Base-by-base conservation (phyloP, 2,113 vertebrate genomes). In the Gobiocypris rarus region DNA sequence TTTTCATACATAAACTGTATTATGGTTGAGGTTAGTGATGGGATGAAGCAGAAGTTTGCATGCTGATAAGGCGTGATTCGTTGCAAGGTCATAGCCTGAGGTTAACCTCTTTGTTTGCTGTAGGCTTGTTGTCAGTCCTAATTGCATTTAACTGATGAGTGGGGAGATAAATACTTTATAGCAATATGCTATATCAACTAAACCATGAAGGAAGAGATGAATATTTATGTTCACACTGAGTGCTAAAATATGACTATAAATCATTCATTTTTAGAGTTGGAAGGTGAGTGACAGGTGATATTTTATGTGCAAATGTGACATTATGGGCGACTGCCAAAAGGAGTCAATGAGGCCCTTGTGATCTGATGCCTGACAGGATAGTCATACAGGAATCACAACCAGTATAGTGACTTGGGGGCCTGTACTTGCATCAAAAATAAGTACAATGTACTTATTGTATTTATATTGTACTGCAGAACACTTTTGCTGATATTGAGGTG, bases 101-200 rank as follows among this genome's bases (percentile, higher is more conserved):
- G 31, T 80, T 81, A 70, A 67, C 3, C 56, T 80, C 13, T 48
- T 17, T 81, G 76, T 81, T 52, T 81, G 24, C 19, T 9, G 22
- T 63, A 73, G 75, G 59, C 58, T 69, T 48, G 48, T 41, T 81
- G 43, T 52, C 75, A 74, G 28, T 56, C 8, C n/a, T 38, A 43
- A 43, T 63, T 52, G 59, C 75, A 41, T 26, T 34, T 19, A 74
- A 19, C 61, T 26, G 10, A 77, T 70, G 13, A 43, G 14, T 22
- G 59, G 3, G 43, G n/a, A 74, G 22, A 31, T n/a, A 24, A 31
- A 31, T 28, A 28, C 24, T 26, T 24, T 17, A 17, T 15, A 17
- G 4, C 14, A 52, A 52, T 69, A 22, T 8, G 19, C 6, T 19
- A 34, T 22, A 69, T 75, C 24, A 52, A 52, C 45, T 75, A 75